A percentile compares a stretch with the other conserved stretches of the same genome.
These are phyloP conservation scores for Drosophila orena DNA, from an alignment of 1,140 invertebrate genomes.

Conservation along the genomic window DNA sequence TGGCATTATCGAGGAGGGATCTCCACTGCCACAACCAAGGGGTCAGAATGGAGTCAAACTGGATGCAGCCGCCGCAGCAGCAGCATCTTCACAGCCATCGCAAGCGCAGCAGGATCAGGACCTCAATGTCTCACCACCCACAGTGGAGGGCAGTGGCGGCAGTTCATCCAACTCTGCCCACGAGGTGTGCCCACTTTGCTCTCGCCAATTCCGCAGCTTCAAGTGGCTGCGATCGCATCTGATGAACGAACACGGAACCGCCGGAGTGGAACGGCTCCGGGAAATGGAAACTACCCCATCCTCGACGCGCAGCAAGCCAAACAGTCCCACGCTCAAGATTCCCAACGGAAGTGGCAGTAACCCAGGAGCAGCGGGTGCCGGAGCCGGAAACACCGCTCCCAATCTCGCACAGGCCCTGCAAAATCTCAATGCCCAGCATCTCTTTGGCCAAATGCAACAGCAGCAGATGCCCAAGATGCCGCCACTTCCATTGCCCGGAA, in stretches of 20 bases:
- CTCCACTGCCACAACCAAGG: slow-evolving; percentile 86
- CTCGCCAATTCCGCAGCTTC: slow-evolving; percentile 93
- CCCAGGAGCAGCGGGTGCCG: slow-evolving; percentile 6
- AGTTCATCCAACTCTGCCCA: slow-evolving; percentile 88
- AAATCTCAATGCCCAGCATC: slow-evolving; percentile 77
- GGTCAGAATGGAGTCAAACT: slow-evolving; percentile 86
- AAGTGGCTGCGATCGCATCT: slow-evolving; percentile 96
- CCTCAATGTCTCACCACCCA: slow-evolving; percentile 54
- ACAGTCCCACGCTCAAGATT: slow-evolving; percentile 87
- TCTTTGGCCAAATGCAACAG: slow-evolving; percentile 76
- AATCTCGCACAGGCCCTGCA: slow-evolving; percentile 81
- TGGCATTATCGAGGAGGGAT: slow-evolving; percentile 92
- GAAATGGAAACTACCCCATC: slow-evolving; percentile 86
- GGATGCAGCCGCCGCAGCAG: slow-evolving; percentile 66
- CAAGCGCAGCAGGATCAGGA: slow-evolving; percentile 83
- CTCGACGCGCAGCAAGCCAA: slow-evolving; percentile 65
- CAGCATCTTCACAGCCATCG: slow-evolving; percentile 43
- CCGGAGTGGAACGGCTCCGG: slow-evolving; percentile 89
- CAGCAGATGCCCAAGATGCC: slow-evolving; percentile 61
- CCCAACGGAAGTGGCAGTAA: slow-evolving; percentile 85
- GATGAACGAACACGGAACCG: slow-evolving; percentile 92
- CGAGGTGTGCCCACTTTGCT: slow-evolving; percentile 94
- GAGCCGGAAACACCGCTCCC: slow-evolving; percentile 40
- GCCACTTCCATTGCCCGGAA: slow-evolving; percentile 84
- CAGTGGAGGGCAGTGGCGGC: slow-evolving; percentile 13